Percentiles rank a stretch among this genome's conserved stretches.
phyloP scores from a whole-genome alignment of 2,797 vertebrate species.

The Cryptoprocta ferox region DNA sequence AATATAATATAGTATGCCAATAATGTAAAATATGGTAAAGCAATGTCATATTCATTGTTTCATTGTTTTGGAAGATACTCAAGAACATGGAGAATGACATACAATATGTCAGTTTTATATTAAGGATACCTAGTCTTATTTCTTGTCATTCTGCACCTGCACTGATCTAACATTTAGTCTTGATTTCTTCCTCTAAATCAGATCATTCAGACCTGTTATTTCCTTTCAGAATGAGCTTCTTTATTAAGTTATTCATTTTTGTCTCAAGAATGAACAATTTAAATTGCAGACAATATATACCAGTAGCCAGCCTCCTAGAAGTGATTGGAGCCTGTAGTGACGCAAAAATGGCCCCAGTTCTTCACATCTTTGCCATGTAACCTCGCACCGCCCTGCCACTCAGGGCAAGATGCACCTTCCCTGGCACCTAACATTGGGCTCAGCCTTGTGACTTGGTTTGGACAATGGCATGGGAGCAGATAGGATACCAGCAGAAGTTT shows the following conservation, averaged over 20 bases:
- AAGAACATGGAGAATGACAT: constrained; percentile 14
- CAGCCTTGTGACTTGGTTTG: constrained; percentile 8
- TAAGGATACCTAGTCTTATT: background rate
- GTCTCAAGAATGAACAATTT: constrained; percentile 48
- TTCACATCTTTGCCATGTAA: background rate
- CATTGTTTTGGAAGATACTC: constrained; percentile 10
- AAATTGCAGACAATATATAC: constrained; percentile 4
- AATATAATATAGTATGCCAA: constrained; percentile 35
- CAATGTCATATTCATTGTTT: constrained; percentile 5
- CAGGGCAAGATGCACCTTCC: background rate
- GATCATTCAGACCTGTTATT: background rate
- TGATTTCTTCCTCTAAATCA: constrained; percentile 34
- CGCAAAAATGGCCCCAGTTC: background rate
- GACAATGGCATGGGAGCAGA: background rate
- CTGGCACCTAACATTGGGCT: background rate
- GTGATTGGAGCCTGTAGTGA: background rate
- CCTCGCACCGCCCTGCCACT: background rate
- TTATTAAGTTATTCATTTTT: constrained; percentile 27
- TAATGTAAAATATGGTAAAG: constrained; percentile 5
- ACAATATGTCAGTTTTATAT: constrained; percentile 38
- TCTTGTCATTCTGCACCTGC: background rate
- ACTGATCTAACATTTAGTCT: background rate
- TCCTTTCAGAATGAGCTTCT: constrained; percentile 15
- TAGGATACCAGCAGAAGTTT: background rate
- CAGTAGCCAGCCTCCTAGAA: background rate